A percentile compares a stretch with the other conserved stretches of the same genome.
Conservation (phyloP, 2,888 invertebrate species). For the Hipparchia semele region DNA sequence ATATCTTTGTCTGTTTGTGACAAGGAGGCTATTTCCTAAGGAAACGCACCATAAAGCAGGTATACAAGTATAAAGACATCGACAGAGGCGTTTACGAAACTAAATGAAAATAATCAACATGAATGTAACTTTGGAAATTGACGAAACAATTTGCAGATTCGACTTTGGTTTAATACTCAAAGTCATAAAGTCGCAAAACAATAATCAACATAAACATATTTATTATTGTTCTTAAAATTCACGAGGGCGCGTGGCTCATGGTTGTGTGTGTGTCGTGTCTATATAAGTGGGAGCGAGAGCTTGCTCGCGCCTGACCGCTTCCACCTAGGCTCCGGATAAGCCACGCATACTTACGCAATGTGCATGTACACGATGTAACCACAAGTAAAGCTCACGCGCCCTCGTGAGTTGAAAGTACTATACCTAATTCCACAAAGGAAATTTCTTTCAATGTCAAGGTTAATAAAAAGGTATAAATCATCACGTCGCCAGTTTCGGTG, state of each 20-base stretch:
- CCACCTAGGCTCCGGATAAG: no score
- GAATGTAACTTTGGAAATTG: background rate
- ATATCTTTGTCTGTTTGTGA: background rate
- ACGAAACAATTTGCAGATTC: background rate
- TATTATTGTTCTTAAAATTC: no score
- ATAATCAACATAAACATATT: background rate
- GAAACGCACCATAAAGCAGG: background rate
- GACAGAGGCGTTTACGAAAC: background rate
- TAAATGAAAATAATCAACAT: background rate
- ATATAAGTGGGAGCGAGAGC: no score
- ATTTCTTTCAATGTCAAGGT: conserved; percentile 53
- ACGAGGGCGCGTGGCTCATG: no score
- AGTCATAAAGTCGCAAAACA: conserved; percentile 3
- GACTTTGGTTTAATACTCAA: background rate
- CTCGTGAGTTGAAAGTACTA: no score
- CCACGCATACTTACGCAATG: no score
- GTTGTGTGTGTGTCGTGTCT: no score
- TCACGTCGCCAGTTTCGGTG: conserved; percentile 40
- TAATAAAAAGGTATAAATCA: conserved; percentile 46
- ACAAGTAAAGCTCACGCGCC: no score
- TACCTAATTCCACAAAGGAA: background rate
- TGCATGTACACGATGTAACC: no score
- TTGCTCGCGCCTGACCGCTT: no score
- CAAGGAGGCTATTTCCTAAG: background rate
- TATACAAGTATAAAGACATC: background rate